These are phyloP conservation scores for Stomorhina lunata DNA, from an alignment of 2,888 invertebrate genomes.

Conservation along the genomic window DNA sequence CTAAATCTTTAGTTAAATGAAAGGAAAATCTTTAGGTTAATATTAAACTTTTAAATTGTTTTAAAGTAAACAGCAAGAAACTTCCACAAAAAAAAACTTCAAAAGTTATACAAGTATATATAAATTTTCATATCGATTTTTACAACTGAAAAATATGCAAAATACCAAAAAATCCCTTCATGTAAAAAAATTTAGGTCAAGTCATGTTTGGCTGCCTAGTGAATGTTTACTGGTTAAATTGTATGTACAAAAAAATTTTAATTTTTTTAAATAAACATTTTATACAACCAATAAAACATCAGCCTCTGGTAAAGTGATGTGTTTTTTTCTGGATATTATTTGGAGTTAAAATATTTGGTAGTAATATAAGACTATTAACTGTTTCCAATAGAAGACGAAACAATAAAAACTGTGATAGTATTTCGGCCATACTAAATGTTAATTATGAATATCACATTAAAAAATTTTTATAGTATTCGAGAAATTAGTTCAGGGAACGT, in stretches of 20 bases:
- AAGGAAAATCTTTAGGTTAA: slow-evolving; percentile 50
- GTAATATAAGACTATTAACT: no score
- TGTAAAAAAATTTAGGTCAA: slow-evolving; percentile 66
- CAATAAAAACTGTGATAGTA: no score
- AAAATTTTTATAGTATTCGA: no score
- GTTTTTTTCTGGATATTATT: slow-evolving; percentile 29
- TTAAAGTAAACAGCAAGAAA: slow-evolving; percentile 66
- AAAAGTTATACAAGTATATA: slow-evolving; percentile 67
- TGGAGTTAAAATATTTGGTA: no score
- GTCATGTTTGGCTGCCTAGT: slow-evolving; percentile 59
- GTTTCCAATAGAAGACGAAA: no score
- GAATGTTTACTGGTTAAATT: slow-evolving; percentile 36
- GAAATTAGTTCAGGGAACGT: no score
- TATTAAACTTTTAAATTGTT: slow-evolving; percentile 73
- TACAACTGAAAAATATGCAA: slow-evolving; percentile 34
- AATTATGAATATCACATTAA: no score
- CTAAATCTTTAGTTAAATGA: no score
- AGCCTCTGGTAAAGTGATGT: slow-evolving; percentile 32
- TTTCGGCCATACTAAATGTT: no score
- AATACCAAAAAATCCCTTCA: slow-evolving; percentile 47
- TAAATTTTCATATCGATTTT: slow-evolving; percentile 67
- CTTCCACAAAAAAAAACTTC: not conserved
- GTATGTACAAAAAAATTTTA: not conserved
- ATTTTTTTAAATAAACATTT: no score
- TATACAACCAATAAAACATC: slow-evolving; percentile 22